A percentile compares a stretch with the other conserved stretches of the same genome.
These are phyloP conservation scores for Staurois parvus DNA, from an alignment of 2,797 vertebrate genomes.

Conservation along the genomic window DNA sequence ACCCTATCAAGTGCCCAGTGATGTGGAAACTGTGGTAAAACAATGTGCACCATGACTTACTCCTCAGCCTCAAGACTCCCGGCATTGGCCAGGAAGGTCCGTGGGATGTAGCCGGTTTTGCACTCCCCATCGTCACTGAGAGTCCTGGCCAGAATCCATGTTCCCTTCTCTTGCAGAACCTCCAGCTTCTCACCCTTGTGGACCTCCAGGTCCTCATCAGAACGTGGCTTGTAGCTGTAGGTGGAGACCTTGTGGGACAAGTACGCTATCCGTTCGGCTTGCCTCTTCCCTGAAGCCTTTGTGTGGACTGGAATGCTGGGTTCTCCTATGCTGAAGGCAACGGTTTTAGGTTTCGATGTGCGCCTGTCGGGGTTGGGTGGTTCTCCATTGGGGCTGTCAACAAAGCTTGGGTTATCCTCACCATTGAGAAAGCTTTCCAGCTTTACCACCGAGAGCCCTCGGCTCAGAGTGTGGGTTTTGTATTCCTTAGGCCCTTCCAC, in stretches of 20 bases:
- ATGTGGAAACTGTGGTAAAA: too few relatives aligned
- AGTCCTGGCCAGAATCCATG: conserved; percentile 65
- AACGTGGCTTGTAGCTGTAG: conserved; percentile 46
- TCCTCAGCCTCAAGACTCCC: conserved; percentile 64
- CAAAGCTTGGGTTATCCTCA: not conserved
- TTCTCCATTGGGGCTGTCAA: too few relatives aligned
- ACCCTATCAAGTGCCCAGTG: too few relatives aligned
- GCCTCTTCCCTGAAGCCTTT: too few relatives aligned
- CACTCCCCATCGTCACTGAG: not conserved
- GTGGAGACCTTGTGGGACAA: conserved; percentile 35
- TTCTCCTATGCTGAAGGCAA: too few relatives aligned
- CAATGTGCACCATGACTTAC: conserved; percentile 61
- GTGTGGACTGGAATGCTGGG: too few relatives aligned
- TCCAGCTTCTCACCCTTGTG: conserved; percentile 65
- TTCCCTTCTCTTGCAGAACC: conserved; percentile 49
- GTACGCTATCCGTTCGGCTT: not conserved
- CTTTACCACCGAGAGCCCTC: not conserved
- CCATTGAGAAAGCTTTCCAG: not conserved
- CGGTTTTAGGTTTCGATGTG: too few relatives aligned
- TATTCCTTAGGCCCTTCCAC: not conserved
- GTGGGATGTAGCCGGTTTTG: conserved; percentile 62
- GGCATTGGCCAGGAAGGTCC: conserved; percentile 61
- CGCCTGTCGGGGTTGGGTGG: too few relatives aligned
- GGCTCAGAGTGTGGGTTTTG: not conserved
- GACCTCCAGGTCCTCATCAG: conserved; percentile 55